phyloP scores from a whole-genome alignment of 2,113 vertebrate species.

The Apodemus sylvaticus region DNA sequence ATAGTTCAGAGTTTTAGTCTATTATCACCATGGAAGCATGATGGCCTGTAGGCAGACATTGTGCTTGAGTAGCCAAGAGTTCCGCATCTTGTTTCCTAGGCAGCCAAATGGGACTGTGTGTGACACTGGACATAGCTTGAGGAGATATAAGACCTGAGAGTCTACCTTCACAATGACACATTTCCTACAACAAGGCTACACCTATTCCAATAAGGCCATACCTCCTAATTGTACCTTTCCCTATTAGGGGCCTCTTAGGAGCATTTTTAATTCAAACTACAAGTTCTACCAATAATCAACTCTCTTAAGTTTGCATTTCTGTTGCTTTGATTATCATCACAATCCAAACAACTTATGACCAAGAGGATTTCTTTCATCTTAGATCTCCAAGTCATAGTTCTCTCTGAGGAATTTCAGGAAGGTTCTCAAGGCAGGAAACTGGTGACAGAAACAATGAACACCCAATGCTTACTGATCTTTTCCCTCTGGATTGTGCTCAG shows the following conservation, averaged over 20 bases:
- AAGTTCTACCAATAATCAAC: neutral
- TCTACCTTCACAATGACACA: neutral
- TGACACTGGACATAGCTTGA: no score
- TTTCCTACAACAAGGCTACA: neutral
- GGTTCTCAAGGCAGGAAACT: neutral
- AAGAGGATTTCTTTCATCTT: neutral
- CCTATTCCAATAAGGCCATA: neutral
- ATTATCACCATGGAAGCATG: neutral
- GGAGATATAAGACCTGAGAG: no score
- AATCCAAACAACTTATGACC: neutral
- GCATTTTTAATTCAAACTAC: neutral
- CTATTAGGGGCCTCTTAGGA: neutral
- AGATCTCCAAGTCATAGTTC: neutral
- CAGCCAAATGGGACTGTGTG: neutral
- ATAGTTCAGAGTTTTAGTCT: neutral
- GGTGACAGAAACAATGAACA: neutral
- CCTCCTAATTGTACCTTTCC: neutral
- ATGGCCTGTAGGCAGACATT: neutral
- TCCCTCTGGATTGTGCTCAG: neutral
- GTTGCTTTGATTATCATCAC: neutral
- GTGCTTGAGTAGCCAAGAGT: neutral
- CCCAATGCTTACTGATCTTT: neutral
- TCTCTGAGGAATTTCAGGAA: neutral
- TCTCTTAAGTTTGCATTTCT: neutral
- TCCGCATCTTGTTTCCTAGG: neutral